Evolutionary conservation across 2,113 vertebrate species (phyloP), one percentile per base, ranked within the genome.

Genomic region (Myiagra hebetior): DNA sequence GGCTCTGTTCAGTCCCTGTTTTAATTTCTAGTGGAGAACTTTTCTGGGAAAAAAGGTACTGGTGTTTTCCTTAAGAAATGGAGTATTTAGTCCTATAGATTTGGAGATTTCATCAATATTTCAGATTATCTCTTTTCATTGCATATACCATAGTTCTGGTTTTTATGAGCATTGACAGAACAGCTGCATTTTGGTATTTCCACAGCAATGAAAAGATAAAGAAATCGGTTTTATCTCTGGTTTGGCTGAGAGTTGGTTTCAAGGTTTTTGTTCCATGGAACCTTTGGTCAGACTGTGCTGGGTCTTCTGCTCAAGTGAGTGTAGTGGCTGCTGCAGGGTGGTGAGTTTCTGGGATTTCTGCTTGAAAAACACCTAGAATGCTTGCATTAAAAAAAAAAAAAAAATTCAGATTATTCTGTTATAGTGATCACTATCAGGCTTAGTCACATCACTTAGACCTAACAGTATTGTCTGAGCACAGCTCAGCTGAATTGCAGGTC

Each of bases 301-400:
- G 16, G 10, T 63, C 41, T 52, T 28, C 41, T 79, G 27, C 5
- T 53, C 42, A 49, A 65, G 5, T 39, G 16, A 41, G 3, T 67
- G 77, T 53, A 46, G 23, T 26, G 26, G 8, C 3, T 62, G 4
- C 11, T 65, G 37, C 0, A 0, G n/a, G 4, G 12, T 22, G 8
- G 2, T 49, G 39, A 41, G 5, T 63, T 62, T 79, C 44, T 57
- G 22, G 16, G 49, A 30, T 53, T 30, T 21, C 39, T 62, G 31
- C 21, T 57, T 92, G 53, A 79, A 50, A 78, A 65, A 13, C 26
- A 49, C 20, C 1, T 20, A 27, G 24, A 77, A 59, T 22, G 1
- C 15, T 53, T 65, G 2, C 16, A 63, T n/a, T 56, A 7, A 6
- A 21, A 64, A 73, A 47, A 76, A 49, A 33, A 10, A 41, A 23